phyloP scores from a whole-genome alignment of 2,888 invertebrate genomes.

The Graphium colonna region DNA sequence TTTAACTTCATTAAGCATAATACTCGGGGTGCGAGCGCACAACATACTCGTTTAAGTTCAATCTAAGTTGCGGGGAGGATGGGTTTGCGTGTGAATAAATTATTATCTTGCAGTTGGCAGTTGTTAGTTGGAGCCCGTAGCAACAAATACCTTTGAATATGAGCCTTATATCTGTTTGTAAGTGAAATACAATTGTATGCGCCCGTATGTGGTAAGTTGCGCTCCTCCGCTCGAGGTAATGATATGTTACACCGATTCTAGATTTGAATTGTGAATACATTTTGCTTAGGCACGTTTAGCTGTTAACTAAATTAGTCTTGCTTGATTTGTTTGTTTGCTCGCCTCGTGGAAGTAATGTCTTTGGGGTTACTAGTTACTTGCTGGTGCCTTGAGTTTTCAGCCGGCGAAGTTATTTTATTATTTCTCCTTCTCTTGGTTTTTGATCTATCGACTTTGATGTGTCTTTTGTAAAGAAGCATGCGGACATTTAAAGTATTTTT shows the following conservation, averaged over 20 bases:
- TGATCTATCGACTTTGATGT: no score
- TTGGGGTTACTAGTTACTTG: no score
- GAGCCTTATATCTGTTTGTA: no score
- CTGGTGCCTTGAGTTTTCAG: no score
- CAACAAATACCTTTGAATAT: constrained; percentile 29
- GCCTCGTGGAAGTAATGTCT: no score
- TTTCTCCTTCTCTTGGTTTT: no score
- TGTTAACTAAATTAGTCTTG: not conserved
- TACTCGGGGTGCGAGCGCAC: no score
- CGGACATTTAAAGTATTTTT: no score
- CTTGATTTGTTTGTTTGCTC: constrained; percentile 1
- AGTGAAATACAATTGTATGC: not conserved
- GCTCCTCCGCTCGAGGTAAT: constrained; percentile 7
- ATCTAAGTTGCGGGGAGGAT: constrained; percentile 72
- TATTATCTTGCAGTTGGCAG: constrained; percentile 68
- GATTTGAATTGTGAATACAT: constrained; percentile 10
- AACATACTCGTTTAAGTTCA: constrained; percentile 79
- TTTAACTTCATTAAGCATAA: constrained; percentile 78
- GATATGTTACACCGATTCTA: not conserved
- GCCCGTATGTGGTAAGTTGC: constrained; percentile 9
- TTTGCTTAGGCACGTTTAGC: constrained; percentile 4
- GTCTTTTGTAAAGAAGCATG: no score
- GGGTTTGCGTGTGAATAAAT: constrained; percentile 78
- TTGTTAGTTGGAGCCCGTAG: constrained; percentile 42
- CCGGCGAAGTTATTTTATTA: no score